Evolutionary conservation across 2,888 invertebrate species (phyloP).

Genomic region (Limenitis camilla): DNA sequence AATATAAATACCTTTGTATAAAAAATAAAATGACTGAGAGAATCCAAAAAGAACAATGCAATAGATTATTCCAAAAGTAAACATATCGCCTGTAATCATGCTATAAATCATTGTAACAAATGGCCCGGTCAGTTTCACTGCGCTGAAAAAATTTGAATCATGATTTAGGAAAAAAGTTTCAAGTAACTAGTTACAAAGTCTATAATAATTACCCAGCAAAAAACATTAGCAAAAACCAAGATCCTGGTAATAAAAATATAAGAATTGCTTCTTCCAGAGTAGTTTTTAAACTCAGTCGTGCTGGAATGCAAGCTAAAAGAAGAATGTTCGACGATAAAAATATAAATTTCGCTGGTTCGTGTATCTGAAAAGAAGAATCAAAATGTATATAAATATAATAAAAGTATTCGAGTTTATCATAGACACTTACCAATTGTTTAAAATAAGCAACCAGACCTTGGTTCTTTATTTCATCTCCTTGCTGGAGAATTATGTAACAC

Average conservation of each 20-base stretch:
- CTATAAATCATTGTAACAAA: constrained; percentile 99
- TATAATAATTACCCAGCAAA: constrained; percentile 89
- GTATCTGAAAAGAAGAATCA: constrained; percentile 74
- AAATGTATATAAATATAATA: neutral
- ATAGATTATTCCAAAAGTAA: constrained; percentile 98
- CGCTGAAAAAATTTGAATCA: constrained; percentile 72
- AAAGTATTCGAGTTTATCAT: neutral
- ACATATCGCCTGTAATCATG: constrained; percentile 99
- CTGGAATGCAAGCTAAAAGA: constrained; percentile 92
- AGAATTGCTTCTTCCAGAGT: constrained; percentile 93
- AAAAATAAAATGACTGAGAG: constrained; percentile 95
- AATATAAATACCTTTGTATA: constrained; percentile 82
- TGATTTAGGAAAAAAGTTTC: neutral
- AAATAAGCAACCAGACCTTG: constrained; percentile 93
- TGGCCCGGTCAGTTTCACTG: constrained; percentile 95
- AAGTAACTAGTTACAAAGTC: neutral
- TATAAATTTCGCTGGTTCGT: constrained; percentile 95
- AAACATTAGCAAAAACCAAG: constrained; percentile 98
- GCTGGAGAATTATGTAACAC: constrained; percentile 91
- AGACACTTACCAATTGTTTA: constrained; percentile 85
- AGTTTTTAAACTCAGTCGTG: constrained; percentile 81
- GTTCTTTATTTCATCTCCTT: constrained; percentile 95
- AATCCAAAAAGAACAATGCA: constrained; percentile 95
- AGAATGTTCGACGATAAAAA: constrained; percentile 93
- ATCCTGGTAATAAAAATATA: constrained; percentile 93